phyloP scores from a whole-genome alignment of 2,888 invertebrate genomes.

The Drosophila picticornis region DNA sequence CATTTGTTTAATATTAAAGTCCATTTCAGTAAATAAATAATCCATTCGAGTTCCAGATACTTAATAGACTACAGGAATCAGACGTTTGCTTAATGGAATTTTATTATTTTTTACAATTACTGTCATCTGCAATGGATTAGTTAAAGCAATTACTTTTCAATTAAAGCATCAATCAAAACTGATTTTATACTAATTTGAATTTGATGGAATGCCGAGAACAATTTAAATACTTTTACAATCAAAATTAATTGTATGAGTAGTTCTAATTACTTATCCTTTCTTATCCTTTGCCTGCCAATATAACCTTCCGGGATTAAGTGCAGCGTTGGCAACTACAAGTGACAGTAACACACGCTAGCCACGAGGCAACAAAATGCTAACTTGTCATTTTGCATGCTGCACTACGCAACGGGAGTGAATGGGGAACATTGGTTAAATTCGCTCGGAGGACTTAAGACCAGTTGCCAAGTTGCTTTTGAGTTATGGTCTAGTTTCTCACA shows the following conservation, averaged over 20 bases:
- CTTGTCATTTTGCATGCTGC: constrained; percentile 46
- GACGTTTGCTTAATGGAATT: neutral
- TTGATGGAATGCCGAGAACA: neutral
- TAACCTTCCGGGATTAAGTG: neutral
- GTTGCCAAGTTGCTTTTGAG: constrained; percentile 58
- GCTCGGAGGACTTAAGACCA: constrained; percentile 54
- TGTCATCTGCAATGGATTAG: neutral
- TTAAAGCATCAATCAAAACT: neutral
- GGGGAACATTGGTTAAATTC: constrained; percentile 21
- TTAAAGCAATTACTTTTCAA: neutral
- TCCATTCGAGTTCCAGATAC: neutral
- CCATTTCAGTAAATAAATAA: neutral
- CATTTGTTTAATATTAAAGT: neutral
- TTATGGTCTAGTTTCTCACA: constrained; percentile 50
- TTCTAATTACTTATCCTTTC: neutral
- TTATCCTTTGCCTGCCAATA: neutral
- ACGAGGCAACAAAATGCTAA: constrained; percentile 51
- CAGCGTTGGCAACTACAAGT: constrained; percentile 38
- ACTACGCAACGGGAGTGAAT: neutral
- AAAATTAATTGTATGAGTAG: neutral
- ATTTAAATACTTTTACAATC: neutral
- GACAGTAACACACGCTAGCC: constrained; percentile 61
- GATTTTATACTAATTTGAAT: neutral
- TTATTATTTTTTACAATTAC: neutral
- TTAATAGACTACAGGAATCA: neutral